Percentiles rank a stretch among this genome's conserved stretches.
Evolutionary conservation across 2,797 vertebrate species (phyloP).

Genomic region (Halcyon leucocephala): DNA sequence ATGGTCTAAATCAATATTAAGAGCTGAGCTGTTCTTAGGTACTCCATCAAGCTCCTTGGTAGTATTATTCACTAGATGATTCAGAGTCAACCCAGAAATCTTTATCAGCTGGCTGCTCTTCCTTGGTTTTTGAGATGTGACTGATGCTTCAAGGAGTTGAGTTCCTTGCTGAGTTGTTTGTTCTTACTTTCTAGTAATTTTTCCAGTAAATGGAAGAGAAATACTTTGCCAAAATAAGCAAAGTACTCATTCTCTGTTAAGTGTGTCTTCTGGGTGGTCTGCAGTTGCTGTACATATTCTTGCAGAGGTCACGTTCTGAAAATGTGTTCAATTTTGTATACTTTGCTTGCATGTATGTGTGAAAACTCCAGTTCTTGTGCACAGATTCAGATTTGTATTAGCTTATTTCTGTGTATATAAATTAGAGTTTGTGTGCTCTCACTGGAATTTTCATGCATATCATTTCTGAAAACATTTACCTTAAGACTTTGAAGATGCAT

Average conservation of each 20-base stretch:
- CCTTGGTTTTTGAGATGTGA: slow-evolving; percentile 16
- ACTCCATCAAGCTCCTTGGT: not conserved
- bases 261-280: slow-evolving; percentile 42
- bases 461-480: slow-evolving; percentile 23
- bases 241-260: slow-evolving; percentile 26
- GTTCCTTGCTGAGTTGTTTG: slow-evolving; percentile 36
- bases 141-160: slow-evolving; percentile 17
- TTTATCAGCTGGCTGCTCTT: slow-evolving; percentile 8
- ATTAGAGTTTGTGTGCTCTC: slow-evolving; percentile 38
- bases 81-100: slow-evolving; percentile 6
- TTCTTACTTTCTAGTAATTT: slow-evolving; percentile 24
- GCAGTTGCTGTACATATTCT: slow-evolving; percentile 58
- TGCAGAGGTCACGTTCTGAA: slow-evolving; percentile 32
- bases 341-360: slow-evolving; percentile 39
- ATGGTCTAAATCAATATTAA: not conserved
- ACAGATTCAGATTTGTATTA: slow-evolving; percentile 30
- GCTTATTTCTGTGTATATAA: not conserved
- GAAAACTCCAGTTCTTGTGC: slow-evolving; percentile 51
- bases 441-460: slow-evolving; percentile 50
- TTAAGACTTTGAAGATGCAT: not conserved
- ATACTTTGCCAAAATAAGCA: slow-evolving; percentile 28
- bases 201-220: slow-evolving; percentile 9
- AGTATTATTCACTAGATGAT: not conserved
- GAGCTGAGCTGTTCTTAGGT: slow-evolving; percentile 4
- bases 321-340: slow-evolving; percentile 32